A percentile compares a stretch with the other conserved stretches of the same genome.
Conservation (phyloP, 2,113 vertebrate genomes). For the Pantherophis guttatus region DNA sequence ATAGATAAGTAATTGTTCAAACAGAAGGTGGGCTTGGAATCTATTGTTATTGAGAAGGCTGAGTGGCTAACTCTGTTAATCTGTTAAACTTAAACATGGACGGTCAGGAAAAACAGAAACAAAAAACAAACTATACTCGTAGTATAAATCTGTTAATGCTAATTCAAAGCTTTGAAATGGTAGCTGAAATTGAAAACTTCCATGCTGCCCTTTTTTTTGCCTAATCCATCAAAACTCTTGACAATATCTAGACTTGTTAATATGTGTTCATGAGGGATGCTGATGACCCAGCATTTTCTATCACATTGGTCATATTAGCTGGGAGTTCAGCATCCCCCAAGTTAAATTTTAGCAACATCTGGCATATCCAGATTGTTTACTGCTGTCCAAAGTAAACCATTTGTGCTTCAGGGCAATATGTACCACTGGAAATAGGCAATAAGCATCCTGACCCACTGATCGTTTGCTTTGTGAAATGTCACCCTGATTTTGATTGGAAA, state of each 20-base stretch:
- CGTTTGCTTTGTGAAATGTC: neutral
- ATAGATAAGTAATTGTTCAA: slow-evolving; percentile 8
- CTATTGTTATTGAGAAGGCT: neutral
- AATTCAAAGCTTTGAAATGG: neutral
- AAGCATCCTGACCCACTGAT: too few species aligned
- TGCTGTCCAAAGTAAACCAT: neutral
- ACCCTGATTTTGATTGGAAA: neutral
- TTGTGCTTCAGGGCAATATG: neutral
- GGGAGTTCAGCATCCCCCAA: neutral
- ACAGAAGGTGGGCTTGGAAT: slow-evolving; percentile 5
- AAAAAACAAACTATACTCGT: too few species aligned
- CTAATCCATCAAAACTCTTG: neutral
- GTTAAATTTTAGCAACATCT: neutral
- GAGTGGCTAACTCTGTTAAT: too few species aligned
- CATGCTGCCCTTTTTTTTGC: neutral
- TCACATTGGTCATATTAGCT: neutral
- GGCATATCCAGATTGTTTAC: neutral
- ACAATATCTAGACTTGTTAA: neutral
- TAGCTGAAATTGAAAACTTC: neutral
- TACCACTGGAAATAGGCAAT: neutral
- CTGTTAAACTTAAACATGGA: too few species aligned
- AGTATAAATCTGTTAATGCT: neutral
- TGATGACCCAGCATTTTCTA: neutral
- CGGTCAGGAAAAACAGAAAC: too few species aligned
- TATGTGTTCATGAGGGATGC: neutral